These are phyloP conservation scores for Papilio glaucus DNA, from an alignment of 1,140 invertebrate species.

Conservation along the genomic window DNA sequence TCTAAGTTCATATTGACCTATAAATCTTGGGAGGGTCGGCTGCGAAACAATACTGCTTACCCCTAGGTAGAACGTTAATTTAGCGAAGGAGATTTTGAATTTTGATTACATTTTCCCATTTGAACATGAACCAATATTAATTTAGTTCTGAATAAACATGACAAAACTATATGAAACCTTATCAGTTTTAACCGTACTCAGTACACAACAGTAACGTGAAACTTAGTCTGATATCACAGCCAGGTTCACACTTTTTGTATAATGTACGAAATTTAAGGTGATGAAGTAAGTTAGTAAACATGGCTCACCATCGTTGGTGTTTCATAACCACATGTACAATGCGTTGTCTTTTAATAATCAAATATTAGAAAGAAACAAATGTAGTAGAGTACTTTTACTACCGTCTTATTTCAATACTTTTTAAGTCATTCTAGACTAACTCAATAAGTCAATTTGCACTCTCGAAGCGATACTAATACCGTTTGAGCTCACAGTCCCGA, in stretches of 20 bases:
- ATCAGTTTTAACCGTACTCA: too few relatives aligned
- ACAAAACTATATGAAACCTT: too few relatives aligned
- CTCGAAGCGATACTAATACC: slow-evolving; percentile 30
- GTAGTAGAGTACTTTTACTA: not conserved
- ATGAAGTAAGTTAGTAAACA: too few relatives aligned
- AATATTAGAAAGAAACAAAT: not conserved
- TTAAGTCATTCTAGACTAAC: not conserved
- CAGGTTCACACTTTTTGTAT: too few relatives aligned
- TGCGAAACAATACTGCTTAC: slow-evolving; percentile 27
- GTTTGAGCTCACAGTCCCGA: not conserved
- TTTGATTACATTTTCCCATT: not conserved
- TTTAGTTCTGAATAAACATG: not conserved
- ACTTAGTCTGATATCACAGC: too few relatives aligned
- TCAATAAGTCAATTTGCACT: slow-evolving; percentile 35
- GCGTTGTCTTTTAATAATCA: too few relatives aligned
- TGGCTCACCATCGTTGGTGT: too few relatives aligned
- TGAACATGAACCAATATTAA: not conserved
- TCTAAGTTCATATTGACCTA: slow-evolving; percentile 29
- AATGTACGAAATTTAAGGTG: too few relatives aligned
- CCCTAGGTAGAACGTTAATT: not conserved
- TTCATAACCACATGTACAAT: too few relatives aligned
- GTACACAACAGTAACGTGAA: too few relatives aligned
- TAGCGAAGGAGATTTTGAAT: not conserved
- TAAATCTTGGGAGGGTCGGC: slow-evolving; percentile 16
- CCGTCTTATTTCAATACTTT: not conserved